Evolutionary conservation across 2,797 vertebrate genomes (phyloP), one percentile per base, ranked within the genome.

Genomic region (Danio jaintianensis): DNA sequence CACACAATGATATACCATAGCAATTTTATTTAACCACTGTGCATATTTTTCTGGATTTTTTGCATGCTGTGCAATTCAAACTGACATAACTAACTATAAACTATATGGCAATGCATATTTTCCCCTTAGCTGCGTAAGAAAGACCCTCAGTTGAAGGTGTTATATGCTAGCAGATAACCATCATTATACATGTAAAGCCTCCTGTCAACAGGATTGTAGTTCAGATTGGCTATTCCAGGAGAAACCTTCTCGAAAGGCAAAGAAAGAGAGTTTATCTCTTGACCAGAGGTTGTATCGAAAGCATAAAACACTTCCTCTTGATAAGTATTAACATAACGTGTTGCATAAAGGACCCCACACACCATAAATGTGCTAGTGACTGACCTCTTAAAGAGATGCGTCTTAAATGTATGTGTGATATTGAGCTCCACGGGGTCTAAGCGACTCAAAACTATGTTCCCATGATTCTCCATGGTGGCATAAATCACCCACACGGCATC

Each of bases 241-340:
- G 82, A 80, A 3, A 94, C 85, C 68, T 94, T 94, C 85, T 93
- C 89, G 78, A 94, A 73, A 0, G 78, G 83, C 68, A 94, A 64
- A 0, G 83, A 61, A 0, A 94, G 85, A 0, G 80, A 70, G 86
- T 90, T 90, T 86, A 90, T 90, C 74, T 94, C 92, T 52, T 22
- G 73, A 11, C 92, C 92, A 0, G 91, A 90, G 1, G 75, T 82
- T 0, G 91, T 92, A 87, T 94, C 89, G 0, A 93, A 94, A 16
- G 91, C 93, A 3, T 92, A 94, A 86, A 93, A 93, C 36, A 94
- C 90, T 86, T 93, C 93, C 55, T 94, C 93, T 0, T 0, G 80
- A 73, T 79, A 73, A 0, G 86, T 84, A n/a, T 83, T 82, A 29
- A 88, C 71, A 18, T 79, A 92, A 0, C 93, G 92, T 1, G 92